Percentiles rank a stretch among this genome's conserved stretches.
Evolutionary conservation across 2,888 invertebrate genomes (phyloP).

Genomic region (Metacarcinus magister): DNA sequence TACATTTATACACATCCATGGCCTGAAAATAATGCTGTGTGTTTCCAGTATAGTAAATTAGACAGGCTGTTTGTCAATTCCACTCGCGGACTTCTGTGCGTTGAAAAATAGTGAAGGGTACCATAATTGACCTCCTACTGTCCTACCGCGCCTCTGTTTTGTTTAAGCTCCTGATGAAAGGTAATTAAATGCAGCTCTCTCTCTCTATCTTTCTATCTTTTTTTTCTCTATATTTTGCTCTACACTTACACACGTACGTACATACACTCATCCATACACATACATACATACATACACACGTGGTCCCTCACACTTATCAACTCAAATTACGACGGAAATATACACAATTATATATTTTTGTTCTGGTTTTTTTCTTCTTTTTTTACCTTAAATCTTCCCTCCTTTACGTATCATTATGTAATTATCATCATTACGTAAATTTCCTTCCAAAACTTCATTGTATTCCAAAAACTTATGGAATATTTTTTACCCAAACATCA

Average conservation of each 20-base stretch:
- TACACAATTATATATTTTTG: too few species aligned
- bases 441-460: too few species aligned
- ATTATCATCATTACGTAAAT: too few species aligned
- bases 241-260: too few species aligned
- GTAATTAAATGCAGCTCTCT: neutral
- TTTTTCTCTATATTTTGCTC: neutral
- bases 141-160: neutral
- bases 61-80: constrained; percentile 30
- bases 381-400: too few species aligned
- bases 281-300: neutral
- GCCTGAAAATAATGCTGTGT: neutral
- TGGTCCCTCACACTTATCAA: neutral
- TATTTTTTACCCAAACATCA: too few species aligned
- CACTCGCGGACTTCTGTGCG: neutral
- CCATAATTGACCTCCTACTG: neutral
- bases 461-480: too few species aligned
- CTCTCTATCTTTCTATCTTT: neutral
- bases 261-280: neutral
- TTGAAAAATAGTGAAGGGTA: neutral
- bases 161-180: neutral
- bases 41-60: constrained; percentile 33
- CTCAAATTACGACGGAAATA: too few species aligned
- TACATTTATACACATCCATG: neutral
- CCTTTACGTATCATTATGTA: too few species aligned
- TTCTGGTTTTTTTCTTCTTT: too few species aligned